These are phyloP conservation scores for Epinotia brunnichana DNA, from an alignment of 2,888 invertebrate species.

Conservation along the genomic window DNA sequence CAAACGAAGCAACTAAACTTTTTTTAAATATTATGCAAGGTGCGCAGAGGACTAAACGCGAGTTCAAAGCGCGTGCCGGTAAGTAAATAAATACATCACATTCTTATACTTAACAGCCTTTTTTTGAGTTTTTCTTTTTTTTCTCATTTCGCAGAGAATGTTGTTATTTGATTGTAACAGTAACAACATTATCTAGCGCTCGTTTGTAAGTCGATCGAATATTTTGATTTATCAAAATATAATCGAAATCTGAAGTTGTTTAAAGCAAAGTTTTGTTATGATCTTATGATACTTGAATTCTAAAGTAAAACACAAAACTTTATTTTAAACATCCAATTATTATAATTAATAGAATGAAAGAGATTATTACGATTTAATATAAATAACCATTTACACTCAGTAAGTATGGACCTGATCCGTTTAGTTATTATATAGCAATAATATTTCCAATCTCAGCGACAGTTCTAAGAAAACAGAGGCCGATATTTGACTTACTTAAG, in stretches of 20 bases:
- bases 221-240: conserved; percentile 29
- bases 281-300: neutral
- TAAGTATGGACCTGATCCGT: neutral
- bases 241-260: conserved; percentile 7
- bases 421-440: neutral
- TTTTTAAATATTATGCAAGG: too few relatives aligned
- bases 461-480: neutral
- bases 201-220: conserved; percentile 27
- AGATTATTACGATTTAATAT: conserved; percentile 12
- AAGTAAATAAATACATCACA: conserved; percentile 74
- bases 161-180: conserved; percentile 8
- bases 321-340: neutral
- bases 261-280: conserved; percentile 12
- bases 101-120: conserved; percentile 74
- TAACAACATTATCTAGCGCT: conserved; percentile 28
- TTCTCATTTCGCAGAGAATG: conserved; percentile 51
- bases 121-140: conserved; percentile 69
- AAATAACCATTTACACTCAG: neutral
- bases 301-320: conserved; percentile 12
- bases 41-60: conserved; percentile 39
- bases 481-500: neutral
- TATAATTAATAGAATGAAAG: conserved; percentile 4
- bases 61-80: conserved; percentile 72
- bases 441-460: neutral
- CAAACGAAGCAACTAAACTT: too few relatives aligned